Base-by-base conservation (phyloP, 2,888 invertebrate species). In the Torymus aiolomorphi region DNA sequence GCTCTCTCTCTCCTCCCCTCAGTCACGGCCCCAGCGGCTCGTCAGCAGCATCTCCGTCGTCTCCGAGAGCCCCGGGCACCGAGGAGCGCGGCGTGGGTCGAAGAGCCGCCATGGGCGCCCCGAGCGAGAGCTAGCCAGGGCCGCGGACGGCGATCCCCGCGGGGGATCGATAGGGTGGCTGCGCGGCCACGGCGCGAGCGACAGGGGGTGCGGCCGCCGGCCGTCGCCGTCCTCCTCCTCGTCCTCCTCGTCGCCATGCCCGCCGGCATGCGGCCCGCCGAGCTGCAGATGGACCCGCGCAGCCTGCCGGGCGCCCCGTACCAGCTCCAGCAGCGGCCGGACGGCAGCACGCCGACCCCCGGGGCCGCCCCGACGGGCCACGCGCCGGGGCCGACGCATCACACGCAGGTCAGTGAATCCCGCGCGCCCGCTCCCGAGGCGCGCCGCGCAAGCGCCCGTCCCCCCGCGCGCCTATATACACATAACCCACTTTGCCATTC, bases 261-360 rank as follows among this genome's bases (percentile, higher is more conserved):
- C 31, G 31, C 31, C 42, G 76, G 74, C 71, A 80, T 82, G 71
- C 76, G 81, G 66, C 82, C 83, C 57, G 75, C 83, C 76, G 82
- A 83, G 82, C 76, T 83, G 72, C 83, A 75, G 76, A 80, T 81
- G 82, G 81, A 81, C 61, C 81, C 81, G 56, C 76, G 81, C 20
- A 77, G 65, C 52, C 72, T 80, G 56, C 81, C 78, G 62, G 78
- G 71, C 18, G 75, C 70, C 31, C 65, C 81, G 10, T 78, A 78
- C 42, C 73, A 81, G 63, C 76, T 73, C 69, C 80, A 76, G 24
- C 65, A 66, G 57, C 51, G 8, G 49, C 24, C 13, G 72, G 11
- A 13, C n/a, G 31, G 14, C 20, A 18, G 56, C 72, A 14, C 67
- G 24, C 12, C 75, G 16, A 59, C 70, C 42, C 67, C 61, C 14